Evolutionary conservation across 37 sponge, comb jelly and placozoan genomes (phyloP), one percentile per base, ranked within the genome.

Genomic region (Beroe ovata): DNA sequence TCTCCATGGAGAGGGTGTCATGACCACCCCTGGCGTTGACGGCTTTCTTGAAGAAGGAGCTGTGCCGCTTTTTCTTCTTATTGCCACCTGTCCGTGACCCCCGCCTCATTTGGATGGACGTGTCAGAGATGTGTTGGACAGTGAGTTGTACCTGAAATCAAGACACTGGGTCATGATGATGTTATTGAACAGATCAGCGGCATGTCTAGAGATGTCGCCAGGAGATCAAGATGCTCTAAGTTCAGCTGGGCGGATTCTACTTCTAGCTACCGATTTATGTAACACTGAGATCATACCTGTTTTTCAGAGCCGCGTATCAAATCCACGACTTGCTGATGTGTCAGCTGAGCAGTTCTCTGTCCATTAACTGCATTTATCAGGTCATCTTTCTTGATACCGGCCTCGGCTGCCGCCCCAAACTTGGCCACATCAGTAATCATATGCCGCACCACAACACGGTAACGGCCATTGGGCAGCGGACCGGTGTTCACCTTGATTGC

Each of bases 401-500:
- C 42, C 54, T 77, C 84, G 21, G 84, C 84, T 38, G 84, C 84
- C 20, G 84, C 54, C 8, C 84, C 84, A 29, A 21, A 19, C 29
- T 42, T 77, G 1, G 33, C 84, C 84, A 77, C 84, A 4, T 77
- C 38, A 18, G 84, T 21, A 8, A 77, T 35, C 23, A 77, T 20
- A 58, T 77, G 84, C 6, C 84, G 84, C 14, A 77, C 8, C 22
- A 42, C 54, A n/a, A 77, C 54, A 20, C 33, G 19, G n/a, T 21
- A 21, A 0, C 33, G 39, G 4, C 84, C 84, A 28, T 39, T 47
- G 8, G n/a, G 8, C 4, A 39, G 58, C 14, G 84, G 84, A 62
- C 95, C 96, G 28, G 95, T 91, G 92, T 95, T 93, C 36, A 98
- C 99, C 60, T 94, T 89, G 19, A 98, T 93, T 19, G 93, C 90